phyloP scores from a whole-genome alignment of 2,888 invertebrate genomes.

The Nysson spinosus region DNA sequence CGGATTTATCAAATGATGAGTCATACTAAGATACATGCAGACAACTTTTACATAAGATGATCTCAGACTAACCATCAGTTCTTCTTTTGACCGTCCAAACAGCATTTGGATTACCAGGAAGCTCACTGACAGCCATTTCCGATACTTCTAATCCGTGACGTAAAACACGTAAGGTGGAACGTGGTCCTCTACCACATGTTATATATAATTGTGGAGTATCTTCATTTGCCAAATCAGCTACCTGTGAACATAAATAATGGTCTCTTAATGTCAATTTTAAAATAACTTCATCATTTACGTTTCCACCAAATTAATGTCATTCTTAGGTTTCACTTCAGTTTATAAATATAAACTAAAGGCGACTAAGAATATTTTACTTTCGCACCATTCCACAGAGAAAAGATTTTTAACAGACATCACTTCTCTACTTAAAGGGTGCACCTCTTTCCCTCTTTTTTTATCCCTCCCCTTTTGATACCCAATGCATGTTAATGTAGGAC shows the following conservation, averaged over 20 bases:
- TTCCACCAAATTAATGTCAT: conserved; percentile 52
- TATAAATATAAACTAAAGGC: conserved; percentile 72
- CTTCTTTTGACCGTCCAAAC: conserved; percentile 99
- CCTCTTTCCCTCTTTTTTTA: no score
- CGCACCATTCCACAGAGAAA: conserved; percentile 69
- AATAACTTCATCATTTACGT: not conserved
- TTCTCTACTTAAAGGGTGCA: conserved; percentile 64
- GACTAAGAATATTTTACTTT: conserved; percentile 71
- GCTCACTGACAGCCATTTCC: conserved; percentile 99
- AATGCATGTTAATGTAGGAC: no score
- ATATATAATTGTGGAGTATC: conserved; percentile 99
- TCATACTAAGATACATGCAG: conserved; percentile 44
- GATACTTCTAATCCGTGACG: conserved; percentile 98
- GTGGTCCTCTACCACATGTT: conserved; percentile 96
- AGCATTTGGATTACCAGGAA: conserved; percentile 99
- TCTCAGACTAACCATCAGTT: conserved; percentile 91
- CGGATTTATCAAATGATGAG: conserved; percentile 12
- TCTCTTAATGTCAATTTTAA: no score
- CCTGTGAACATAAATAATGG: conserved; percentile 75
- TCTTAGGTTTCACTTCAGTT: conserved; percentile 73
- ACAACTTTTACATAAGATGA: conserved; percentile 39
- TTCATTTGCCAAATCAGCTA: conserved; percentile 97
- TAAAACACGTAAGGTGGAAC: conserved; percentile 93
- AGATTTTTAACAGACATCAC: conserved; percentile 43
- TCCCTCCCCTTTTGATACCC: no score